Conservation (phyloP, 2,113 vertebrate species). For the Scartelaos histophorus region DNA sequence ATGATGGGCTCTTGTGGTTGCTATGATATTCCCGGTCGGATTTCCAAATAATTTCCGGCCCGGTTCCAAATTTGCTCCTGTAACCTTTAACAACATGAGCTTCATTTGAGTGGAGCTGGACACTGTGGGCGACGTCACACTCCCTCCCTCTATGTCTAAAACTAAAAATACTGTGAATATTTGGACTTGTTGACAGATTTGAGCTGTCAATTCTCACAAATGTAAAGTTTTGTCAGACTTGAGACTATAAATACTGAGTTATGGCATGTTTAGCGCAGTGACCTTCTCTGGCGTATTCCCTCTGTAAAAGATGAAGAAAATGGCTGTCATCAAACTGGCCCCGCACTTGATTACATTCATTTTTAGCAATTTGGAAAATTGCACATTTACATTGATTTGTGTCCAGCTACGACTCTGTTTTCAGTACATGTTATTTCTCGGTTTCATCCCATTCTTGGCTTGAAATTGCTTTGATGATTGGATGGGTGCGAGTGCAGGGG, state of each 20-base stretch:
- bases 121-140: too few species aligned
- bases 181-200: background rate
- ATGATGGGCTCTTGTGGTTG: too few species aligned
- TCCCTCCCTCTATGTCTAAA: too few species aligned
- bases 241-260: background rate
- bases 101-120: too few species aligned
- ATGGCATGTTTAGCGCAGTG: background rate
- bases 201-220: background rate
- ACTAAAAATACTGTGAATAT: too few species aligned
- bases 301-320: background rate
- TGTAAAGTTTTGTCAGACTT: background rate
- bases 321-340: background rate
- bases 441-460: background rate
- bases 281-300: background rate
- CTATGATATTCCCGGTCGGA: too few species aligned
- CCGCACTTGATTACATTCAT: background rate
- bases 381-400: slow-evolving; percentile 9
- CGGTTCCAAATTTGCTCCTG: too few species aligned
- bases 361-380: slow-evolving; percentile 3
- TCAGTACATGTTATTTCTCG: background rate
- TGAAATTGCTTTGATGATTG: slow-evolving; percentile 2
- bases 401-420: background rate
- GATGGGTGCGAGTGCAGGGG: background rate
- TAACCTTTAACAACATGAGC: too few species aligned
- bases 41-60: too few species aligned